Evolutionary conservation across 2,797 vertebrate species (phyloP).

Genomic region (Oreortyx pictus): DNA sequence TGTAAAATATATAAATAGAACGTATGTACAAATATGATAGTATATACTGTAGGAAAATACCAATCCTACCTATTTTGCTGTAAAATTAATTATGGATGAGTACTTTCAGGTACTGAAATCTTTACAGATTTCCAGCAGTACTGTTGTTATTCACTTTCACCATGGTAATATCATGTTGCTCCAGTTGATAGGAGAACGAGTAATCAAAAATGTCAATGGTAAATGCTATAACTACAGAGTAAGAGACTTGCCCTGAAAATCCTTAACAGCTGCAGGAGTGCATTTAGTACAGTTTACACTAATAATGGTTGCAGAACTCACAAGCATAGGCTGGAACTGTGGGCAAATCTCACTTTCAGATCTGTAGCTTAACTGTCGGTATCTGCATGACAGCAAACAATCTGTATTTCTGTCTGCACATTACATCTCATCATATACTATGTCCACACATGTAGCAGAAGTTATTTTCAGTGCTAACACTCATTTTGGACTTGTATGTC

Average conservation of each 20-base stretch:
- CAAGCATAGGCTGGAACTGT: slow-evolving; percentile 23
- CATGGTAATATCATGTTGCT: slow-evolving; percentile 44
- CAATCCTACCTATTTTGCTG: background rate
- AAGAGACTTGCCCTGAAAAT: slow-evolving; percentile 60
- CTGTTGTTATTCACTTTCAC: slow-evolving; percentile 22
- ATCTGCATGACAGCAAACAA: slow-evolving; percentile 24
- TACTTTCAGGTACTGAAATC: slow-evolving; percentile 6
- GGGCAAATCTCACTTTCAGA: slow-evolving; percentile 63
- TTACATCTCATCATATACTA: slow-evolving; percentile 14
- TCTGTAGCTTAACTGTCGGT: background rate
- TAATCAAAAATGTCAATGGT: slow-evolving; percentile 67
- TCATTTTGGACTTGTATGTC: background rate
- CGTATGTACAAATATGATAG: background rate
- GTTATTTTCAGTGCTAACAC: slow-evolving; percentile 19
- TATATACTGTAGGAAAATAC: background rate
- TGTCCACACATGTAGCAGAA: slow-evolving; percentile 28
- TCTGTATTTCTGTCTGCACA: slow-evolving; percentile 25
- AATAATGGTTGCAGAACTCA: slow-evolving; percentile 51
- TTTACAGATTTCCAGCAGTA: slow-evolving; percentile 19
- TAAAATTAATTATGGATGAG: background rate
- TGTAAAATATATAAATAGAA: background rate
- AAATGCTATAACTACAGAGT: slow-evolving; percentile 55
- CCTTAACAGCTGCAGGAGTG: slow-evolving; percentile 39
- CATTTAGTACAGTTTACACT: slow-evolving; percentile 49
- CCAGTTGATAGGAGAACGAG: slow-evolving; percentile 44